phyloP scores from a whole-genome alignment of 1,140 invertebrate genomes.

The Aphelenchoides fujianensis region DNA sequence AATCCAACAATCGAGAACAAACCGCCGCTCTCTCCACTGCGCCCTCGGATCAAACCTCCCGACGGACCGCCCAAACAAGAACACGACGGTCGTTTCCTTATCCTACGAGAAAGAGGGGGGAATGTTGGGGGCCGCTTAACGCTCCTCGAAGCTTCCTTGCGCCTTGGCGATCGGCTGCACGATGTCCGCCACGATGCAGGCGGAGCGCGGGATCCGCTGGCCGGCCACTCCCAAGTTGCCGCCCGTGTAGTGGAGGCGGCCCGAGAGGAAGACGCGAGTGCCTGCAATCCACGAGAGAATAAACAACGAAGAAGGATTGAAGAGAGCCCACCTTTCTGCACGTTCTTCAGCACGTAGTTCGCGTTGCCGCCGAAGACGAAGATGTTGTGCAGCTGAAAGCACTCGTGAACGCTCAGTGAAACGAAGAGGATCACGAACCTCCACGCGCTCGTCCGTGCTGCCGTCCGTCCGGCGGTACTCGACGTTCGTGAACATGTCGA shows the following conservation, averaged over 20 bases:
- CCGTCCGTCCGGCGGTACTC: conserved; percentile 27
- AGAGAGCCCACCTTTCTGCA: conserved; percentile 24
- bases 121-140: not conserved
- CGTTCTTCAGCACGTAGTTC: conserved; percentile 24
- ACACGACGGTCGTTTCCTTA: not conserved
- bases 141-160: not conserved
- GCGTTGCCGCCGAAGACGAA: conserved; percentile 29
- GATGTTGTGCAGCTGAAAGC: conserved; percentile 25
- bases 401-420: no score
- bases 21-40: no score
- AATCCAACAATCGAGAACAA: no score
- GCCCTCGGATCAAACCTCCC: no score
- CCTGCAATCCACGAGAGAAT: conserved; percentile 20
- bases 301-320: not conserved
- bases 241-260: conserved; percentile 38
- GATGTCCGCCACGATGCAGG: not conserved
- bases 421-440: conserved; percentile 29
- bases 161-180: not conserved
- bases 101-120: not conserved
- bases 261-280: conserved; percentile 35
- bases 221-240: conserved; percentile 20
- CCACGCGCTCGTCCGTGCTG: conserved; percentile 17
- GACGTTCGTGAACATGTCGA: conserved; percentile 39
- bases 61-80: not conserved
- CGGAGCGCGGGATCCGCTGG: not conserved